Evolutionary conservation across 2,797 vertebrate species (phyloP).

Genomic region (Trematomus bernacchii): DNA sequence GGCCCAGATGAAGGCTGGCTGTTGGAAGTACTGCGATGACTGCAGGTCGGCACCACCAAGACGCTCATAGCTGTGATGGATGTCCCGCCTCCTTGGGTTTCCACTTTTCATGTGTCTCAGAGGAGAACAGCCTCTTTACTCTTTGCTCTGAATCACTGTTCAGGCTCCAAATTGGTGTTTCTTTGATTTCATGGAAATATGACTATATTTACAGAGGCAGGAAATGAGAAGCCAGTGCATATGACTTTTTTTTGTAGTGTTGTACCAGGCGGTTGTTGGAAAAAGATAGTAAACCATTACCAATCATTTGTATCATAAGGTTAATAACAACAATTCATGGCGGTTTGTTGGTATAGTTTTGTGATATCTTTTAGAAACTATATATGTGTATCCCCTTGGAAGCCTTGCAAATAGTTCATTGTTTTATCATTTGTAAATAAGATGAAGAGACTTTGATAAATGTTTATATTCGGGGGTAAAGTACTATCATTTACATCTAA

Average conservation of each 20-base stretch:
- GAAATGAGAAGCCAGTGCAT: neutral
- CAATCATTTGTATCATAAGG: neutral
- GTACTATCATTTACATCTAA: neutral
- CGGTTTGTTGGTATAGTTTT: neutral
- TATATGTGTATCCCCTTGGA: neutral
- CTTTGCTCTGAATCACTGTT: conserved; percentile 15
- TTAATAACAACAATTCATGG: neutral
- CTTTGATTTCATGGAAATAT: neutral
- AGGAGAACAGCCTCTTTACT: conserved; percentile 1
- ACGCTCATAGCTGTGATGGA: conserved; percentile 54
- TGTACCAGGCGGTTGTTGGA: neutral
- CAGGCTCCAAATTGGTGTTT: neutral
- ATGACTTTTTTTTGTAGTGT: neutral
- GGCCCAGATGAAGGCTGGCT: conserved; percentile 2
- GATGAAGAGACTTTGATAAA: no score
- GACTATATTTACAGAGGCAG: neutral
- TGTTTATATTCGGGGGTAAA: neutral
- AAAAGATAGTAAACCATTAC: neutral
- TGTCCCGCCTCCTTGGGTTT: conserved; percentile 30
- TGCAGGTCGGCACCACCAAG: conserved; percentile 47
- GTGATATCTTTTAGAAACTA: neutral
- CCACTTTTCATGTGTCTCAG: conserved; percentile 16
- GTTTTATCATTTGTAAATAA: neutral
- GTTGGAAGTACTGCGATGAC: conserved; percentile 22
- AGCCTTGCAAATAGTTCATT: neutral